Evolutionary conservation across 2,888 invertebrate species (phyloP).

Genomic region (Argyra leucocephala): DNA sequence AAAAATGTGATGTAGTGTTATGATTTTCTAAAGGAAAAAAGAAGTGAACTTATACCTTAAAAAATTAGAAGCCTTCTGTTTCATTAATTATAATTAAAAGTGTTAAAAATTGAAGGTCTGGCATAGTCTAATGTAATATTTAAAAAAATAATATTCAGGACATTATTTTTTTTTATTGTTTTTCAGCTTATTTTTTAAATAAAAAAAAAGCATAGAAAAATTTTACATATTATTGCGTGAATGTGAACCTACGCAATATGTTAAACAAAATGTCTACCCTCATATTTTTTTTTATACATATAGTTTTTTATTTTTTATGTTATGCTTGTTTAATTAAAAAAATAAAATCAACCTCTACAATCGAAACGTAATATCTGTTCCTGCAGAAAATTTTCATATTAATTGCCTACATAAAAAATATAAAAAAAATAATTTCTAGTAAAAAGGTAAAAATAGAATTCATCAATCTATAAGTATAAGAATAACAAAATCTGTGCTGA

Average conservation of each 20-base stretch:
- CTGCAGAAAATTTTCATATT: no score
- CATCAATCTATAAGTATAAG: background rate
- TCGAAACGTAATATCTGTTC: no score
- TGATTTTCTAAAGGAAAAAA: background rate
- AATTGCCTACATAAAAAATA: background rate
- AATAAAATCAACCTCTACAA: no score
- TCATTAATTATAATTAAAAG: background rate
- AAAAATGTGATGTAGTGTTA: background rate
- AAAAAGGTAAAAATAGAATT: background rate
- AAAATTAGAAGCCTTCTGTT: background rate
- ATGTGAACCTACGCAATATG: conserved; percentile 19
- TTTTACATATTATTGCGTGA: conserved; percentile 19
- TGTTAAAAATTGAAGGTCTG: background rate
- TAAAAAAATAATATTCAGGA: background rate
- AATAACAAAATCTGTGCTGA: background rate
- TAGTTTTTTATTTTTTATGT: no score
- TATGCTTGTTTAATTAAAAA: no score
- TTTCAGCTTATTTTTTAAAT: no score
- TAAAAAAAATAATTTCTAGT: background rate
- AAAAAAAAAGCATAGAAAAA: background rate
- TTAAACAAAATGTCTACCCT: no score
- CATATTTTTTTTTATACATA: no score
- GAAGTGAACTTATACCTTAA: background rate
- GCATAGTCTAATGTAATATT: background rate
- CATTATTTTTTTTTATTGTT: background rate